phyloP scores from a whole-genome alignment of 2,113 vertebrate genomes.

The Muntiacus reevesi region DNA sequence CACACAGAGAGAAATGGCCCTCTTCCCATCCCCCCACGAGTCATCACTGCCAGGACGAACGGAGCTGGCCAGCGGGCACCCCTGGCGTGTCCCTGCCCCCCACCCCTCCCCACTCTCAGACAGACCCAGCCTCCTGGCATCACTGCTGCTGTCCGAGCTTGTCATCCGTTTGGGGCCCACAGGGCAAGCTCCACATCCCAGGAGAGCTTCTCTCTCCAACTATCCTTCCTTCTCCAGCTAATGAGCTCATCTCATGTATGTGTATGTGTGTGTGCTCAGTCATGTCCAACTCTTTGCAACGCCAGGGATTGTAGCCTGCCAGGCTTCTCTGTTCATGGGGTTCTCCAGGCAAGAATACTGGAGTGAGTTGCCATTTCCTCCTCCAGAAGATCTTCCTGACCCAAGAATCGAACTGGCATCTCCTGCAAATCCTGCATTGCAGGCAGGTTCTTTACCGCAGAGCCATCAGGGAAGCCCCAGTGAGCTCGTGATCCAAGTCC shows the following conservation, averaged over 20 bases:
- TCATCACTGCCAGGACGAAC: not conserved
- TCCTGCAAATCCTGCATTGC: not conserved
- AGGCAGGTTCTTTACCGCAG: not conserved
- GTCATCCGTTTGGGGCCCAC: not conserved
- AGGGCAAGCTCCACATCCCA: not conserved
- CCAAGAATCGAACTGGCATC: not conserved
- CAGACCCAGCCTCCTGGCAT: not conserved
- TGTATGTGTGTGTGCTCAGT: not conserved
- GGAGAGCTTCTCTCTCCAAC: not conserved
- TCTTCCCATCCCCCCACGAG: not conserved
- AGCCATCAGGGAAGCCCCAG: not conserved
- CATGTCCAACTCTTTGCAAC: not conserved
- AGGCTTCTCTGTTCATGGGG: not conserved
- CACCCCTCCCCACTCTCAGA: not conserved
- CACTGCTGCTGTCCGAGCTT: not conserved
- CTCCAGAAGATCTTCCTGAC: not conserved
- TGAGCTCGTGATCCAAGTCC: not conserved
- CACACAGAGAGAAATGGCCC: not conserved
- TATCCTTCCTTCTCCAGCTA: not conserved
- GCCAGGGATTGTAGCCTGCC: not conserved
- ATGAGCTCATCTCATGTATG: not conserved
- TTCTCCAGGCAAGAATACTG: not conserved
- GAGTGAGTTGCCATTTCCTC: not conserved
- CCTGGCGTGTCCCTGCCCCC: not conserved
- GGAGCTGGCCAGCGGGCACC: not conserved